phyloP scores from a whole-genome alignment of 92 coral and sea anemone genomes.

The Porites rus region DNA sequence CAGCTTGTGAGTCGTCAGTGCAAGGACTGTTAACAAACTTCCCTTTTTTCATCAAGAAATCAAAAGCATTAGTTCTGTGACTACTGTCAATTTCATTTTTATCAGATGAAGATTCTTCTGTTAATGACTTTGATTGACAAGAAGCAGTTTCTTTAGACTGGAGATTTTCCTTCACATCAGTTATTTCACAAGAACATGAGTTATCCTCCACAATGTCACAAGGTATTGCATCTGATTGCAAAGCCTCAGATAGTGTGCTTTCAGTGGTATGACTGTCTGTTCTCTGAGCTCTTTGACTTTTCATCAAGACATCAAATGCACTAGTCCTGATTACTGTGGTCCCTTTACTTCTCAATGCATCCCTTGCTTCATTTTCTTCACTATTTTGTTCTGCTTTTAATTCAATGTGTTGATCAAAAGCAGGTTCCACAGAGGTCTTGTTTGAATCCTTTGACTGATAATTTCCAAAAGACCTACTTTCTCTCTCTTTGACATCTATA shows the following conservation, averaged over 20 bases:
- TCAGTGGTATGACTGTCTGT: background rate
- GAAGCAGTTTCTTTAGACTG: background rate
- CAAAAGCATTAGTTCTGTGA: conserved; percentile 36
- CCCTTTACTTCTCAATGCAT: background rate
- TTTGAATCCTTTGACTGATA: background rate
- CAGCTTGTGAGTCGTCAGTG: background rate
- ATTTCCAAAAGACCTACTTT: background rate
- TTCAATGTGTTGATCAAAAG: background rate
- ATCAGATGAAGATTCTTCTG: background rate
- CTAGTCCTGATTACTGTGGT: conserved; percentile 28
- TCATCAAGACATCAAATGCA: conserved; percentile 85
- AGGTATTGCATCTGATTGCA: background rate
- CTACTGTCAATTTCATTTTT: background rate
- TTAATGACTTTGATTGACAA: background rate
- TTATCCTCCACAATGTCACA: background rate
- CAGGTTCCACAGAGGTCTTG: background rate
- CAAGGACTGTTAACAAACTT: background rate
- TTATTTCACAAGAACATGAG: background rate
- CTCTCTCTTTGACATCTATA: background rate
- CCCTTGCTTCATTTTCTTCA: background rate
- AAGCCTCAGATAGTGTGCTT: background rate
- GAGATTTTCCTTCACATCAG: conserved; percentile 3
- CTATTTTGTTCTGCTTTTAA: background rate
- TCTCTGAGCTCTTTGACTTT: conserved; percentile 34
- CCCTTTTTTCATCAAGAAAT: conserved; percentile 40